These are phyloP conservation scores for Nannoperca australis DNA, from an alignment of 2,797 vertebrate species.

Conservation along the genomic window DNA sequence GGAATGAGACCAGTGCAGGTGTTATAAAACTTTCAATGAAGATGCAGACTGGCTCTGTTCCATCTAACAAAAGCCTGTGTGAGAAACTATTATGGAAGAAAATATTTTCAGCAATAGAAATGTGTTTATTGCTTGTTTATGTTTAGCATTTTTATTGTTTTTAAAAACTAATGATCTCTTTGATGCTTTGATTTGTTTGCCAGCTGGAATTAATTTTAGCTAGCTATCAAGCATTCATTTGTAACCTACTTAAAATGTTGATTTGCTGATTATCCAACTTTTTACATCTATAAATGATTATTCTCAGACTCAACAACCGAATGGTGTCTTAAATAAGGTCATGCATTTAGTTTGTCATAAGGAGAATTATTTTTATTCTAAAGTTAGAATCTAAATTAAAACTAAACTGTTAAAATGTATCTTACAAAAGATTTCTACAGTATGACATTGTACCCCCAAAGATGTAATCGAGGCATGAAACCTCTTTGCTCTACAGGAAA, in stretches of 20 bases:
- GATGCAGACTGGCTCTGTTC: not conserved
- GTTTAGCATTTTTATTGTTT: not conserved
- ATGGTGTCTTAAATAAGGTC: not conserved
- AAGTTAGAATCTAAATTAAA: no score
- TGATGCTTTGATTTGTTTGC: not conserved
- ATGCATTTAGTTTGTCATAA: conserved; percentile 2
- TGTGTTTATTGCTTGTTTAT: not conserved
- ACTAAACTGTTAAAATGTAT: not conserved
- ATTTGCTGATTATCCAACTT: not conserved
- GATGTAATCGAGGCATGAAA: not conserved
- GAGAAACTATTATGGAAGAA: not conserved
- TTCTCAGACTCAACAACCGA: not conserved
- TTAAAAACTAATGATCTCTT: not conserved
- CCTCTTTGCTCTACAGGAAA: not conserved
- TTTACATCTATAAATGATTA: not conserved
- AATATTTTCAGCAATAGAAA: no score
- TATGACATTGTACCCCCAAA: not conserved
- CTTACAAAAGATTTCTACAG: not conserved
- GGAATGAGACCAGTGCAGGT: not conserved
- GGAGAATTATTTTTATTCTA: not conserved
- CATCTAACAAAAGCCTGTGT: not conserved
- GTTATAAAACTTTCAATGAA: not conserved
- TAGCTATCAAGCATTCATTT: not conserved
- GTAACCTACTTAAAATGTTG: not conserved
- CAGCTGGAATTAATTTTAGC: not conserved